Base-by-base conservation (phyloP, 1,140 invertebrate species). In the Brachionus rotundiformis region DNA sequence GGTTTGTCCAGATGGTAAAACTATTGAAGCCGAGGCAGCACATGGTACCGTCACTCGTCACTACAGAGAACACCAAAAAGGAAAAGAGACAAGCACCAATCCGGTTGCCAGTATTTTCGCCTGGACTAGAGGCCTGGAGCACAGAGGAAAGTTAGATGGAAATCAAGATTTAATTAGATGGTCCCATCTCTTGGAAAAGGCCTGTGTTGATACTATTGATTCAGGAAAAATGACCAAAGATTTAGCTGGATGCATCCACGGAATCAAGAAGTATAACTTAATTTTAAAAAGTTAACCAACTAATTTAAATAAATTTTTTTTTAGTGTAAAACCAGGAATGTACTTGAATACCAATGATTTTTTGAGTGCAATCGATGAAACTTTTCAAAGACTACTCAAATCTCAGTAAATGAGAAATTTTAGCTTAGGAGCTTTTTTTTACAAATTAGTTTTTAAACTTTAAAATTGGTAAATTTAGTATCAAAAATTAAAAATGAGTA, bases 241-340 rank as follows among this genome's bases (percentile, higher is more conserved):
- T 91, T 91, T 99, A 84, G 96, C 96, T 63, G 96, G 96, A 86
- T 98, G 96, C 87, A 95, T 98, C 83, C 95, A 98, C 88, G 96
- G 96, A 82, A 92, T 88, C 6, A 88, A 88, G 82, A 88, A 88
- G 87, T 88, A 84, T 87, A 84, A 3, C 6, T 23, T 0, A 13
- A n/a, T 31, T 31, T 11, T 19, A 39, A 19, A 33, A n/a, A 27
- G 25, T 13, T 10, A 27, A 36, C 27, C 0, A 13, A 3, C 0
- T 27, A 68, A 11, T 6, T 4, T 16, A 19, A 68, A 11, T 65
- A 31, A 41, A 25, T 44, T 61, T 80, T 33, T 16, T 86, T 86
- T 25, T 84, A 88, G 87, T 83, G 86, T 89, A 13, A 89, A 86
- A 61, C 84, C 86, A 16, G 85, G 86, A 4, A 86, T 88, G 8